Evolutionary conservation across 2,888 invertebrate species (phyloP).

Genomic region (Brachyptera risi): DNA sequence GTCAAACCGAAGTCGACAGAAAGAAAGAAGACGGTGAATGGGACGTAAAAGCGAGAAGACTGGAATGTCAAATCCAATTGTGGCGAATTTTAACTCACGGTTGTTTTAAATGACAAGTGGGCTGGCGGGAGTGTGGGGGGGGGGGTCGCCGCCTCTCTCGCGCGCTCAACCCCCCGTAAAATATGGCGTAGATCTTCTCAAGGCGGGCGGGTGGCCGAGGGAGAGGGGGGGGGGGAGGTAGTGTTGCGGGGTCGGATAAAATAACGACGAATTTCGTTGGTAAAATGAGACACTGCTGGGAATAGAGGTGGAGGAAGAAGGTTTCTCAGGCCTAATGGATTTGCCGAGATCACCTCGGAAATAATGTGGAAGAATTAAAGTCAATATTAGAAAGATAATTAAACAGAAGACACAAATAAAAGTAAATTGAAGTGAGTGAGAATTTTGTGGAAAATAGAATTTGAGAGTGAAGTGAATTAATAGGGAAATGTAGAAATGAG

Average conservation of each 20-base stretch:
- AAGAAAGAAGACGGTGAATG: conserved; percentile 2
- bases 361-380: not conserved
- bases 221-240: not conserved
- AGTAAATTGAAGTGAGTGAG: not conserved
- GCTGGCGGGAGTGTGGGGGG: not conserved
- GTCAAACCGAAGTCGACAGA: not conserved
- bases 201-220: no score
- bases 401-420: not conserved
- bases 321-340: conserved; percentile 1
- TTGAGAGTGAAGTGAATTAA: no score
- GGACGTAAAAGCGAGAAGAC: not conserved
- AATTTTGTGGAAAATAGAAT: no score
- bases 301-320: not conserved
- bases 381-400: conserved; percentile 6
- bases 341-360: conserved; percentile 1
- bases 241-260: not conserved
- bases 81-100: conserved; percentile 13
- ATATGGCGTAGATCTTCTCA: conserved; percentile 8
- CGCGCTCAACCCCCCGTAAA: not conserved
- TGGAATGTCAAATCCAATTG: conserved; percentile 19
- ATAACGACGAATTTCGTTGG: conserved; percentile 17
- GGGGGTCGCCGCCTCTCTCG: no score
- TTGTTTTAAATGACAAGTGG: conserved; percentile 17
- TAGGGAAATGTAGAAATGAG: no score
- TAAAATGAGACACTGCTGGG: conserved; percentile 3